A percentile compares a stretch with the other conserved stretches of the same genome.
Conservation (phyloP, 2,113 vertebrate genomes). For the Bucco capensis region DNA sequence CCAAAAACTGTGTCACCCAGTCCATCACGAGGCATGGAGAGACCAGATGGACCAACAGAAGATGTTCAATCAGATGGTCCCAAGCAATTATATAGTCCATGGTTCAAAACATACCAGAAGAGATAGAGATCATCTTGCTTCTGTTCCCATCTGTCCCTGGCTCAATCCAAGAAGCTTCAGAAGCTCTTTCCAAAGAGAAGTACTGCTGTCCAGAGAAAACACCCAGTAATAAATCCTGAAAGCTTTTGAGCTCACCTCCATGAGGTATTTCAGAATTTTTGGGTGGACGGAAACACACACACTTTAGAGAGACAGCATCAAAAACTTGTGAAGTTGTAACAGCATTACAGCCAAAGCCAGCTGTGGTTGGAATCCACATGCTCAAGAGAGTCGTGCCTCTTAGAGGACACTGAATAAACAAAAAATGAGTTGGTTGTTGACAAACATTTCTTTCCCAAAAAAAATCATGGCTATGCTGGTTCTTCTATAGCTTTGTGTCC, state of each 20-base stretch:
- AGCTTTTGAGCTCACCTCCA: background rate
- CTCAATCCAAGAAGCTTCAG: background rate
- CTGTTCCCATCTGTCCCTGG: slow-evolving; percentile 20
- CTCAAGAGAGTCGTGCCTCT: background rate
- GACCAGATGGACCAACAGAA: slow-evolving; percentile 29
- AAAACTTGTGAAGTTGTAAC: background rate
- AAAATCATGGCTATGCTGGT: background rate
- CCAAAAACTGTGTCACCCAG: background rate
- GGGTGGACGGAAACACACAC: no score
- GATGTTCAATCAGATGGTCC: background rate
- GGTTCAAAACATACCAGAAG: slow-evolving; percentile 11
- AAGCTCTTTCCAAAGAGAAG: background rate
- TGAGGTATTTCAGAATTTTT: background rate
- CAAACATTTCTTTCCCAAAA: background rate
- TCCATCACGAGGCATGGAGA: background rate
- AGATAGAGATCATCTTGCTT: background rate
- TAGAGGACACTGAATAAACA: background rate
- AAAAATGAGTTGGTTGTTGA: background rate
- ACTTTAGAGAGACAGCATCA: background rate
- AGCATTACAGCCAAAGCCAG: background rate
- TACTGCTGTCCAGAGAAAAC: background rate
- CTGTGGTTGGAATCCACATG: background rate
- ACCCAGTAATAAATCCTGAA: background rate
- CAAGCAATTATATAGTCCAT: background rate
- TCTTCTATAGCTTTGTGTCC: background rate